Conservation (phyloP, 1,140 invertebrate genomes). For the Eurosta solidaginis region DNA sequence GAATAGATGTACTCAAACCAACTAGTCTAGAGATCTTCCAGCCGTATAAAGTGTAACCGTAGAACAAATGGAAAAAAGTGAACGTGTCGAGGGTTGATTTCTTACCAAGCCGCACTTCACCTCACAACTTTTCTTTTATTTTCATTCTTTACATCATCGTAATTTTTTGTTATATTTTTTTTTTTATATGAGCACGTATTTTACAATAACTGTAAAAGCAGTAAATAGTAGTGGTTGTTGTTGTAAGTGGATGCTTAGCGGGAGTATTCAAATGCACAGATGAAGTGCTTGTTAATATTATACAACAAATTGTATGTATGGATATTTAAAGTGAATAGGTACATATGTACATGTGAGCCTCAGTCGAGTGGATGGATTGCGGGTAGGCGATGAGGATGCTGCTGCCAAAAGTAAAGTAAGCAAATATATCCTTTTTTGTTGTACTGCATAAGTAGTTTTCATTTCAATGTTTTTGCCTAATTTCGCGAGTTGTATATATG, state of each 20-base stretch:
- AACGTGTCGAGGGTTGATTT: constrained; percentile 36
- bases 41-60: constrained; percentile 15
- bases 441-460: constrained; percentile 43
- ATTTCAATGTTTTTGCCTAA: constrained; percentile 56
- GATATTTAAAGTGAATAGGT: constrained; percentile 8
- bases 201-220: constrained; percentile 32
- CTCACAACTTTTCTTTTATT: constrained; percentile 21
- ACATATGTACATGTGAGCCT: constrained; percentile 36
- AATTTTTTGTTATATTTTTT: constrained; percentile 30
- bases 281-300: constrained; percentile 28
- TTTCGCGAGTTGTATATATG: neutral
- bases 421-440: constrained; percentile 50
- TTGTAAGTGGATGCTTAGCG: constrained; percentile 49
- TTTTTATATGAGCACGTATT: constrained; percentile 30
- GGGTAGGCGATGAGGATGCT: neutral
- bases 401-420: constrained; percentile 1
- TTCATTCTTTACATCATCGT: constrained; percentile 29
- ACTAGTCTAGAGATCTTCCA: neutral
- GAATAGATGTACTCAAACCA: constrained; percentile 52
- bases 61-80: constrained; percentile 42
- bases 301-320: neutral
- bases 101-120: neutral
- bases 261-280: constrained; percentile 33
- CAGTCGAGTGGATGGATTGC: constrained; percentile 32
- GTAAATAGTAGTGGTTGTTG: constrained; percentile 40